Conservation (phyloP, 1,140 invertebrate species). For the Lordiphosa collinella region DNA sequence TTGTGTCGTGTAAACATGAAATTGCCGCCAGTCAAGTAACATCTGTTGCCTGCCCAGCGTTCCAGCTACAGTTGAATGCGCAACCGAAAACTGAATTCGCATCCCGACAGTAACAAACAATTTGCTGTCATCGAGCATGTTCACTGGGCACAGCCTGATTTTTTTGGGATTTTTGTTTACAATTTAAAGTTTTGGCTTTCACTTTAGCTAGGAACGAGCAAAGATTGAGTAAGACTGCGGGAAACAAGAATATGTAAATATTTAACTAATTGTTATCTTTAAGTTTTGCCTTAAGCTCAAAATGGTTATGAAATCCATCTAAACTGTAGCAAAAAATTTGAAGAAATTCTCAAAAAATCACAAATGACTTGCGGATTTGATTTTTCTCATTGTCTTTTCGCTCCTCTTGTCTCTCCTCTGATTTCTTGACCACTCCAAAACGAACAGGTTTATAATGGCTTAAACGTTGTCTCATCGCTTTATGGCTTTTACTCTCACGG, state of each 20-base stretch:
- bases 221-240: too few relatives aligned
- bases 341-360: too few relatives aligned
- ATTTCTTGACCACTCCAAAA: constrained; percentile 40
- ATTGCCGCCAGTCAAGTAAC: constrained; percentile 30
- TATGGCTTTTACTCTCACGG: constrained; percentile 50
- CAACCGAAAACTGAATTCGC: constrained; percentile 3
- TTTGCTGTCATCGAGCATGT: constrained; percentile 8
- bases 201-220: background rate
- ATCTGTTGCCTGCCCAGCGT: constrained; percentile 24
- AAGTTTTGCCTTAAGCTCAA: too few relatives aligned
- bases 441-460: constrained; percentile 56
- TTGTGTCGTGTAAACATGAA: constrained; percentile 48
- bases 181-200: constrained; percentile 14
- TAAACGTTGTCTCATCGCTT: constrained; percentile 62
- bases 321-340: too few relatives aligned
- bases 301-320: too few relatives aligned
- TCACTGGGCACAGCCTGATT: constrained; percentile 3
- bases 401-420: constrained; percentile 19
- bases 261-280: too few relatives aligned
- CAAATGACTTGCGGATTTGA: too few relatives aligned
- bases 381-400: constrained; percentile 3
- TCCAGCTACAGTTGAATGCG: constrained; percentile 20
- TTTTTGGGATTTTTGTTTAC: constrained; percentile 3
- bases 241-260: too few relatives aligned
- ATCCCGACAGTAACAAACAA: constrained; percentile 10